Conservation (phyloP, 2,113 vertebrate species). For the Notothenia rossii region DNA sequence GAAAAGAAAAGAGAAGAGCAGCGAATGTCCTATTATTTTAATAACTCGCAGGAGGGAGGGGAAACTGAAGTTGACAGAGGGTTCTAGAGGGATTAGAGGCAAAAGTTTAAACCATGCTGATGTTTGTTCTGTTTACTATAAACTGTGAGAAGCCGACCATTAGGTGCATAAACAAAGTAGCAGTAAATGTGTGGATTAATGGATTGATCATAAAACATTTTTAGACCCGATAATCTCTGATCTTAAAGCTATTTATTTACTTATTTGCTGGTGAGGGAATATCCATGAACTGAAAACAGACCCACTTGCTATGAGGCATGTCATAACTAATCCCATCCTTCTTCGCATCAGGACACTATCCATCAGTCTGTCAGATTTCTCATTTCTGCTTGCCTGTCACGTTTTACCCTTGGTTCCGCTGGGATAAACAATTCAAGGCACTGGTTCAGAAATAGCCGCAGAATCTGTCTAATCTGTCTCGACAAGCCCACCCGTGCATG, state of each 20-base stretch:
- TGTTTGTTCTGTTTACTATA: too few species aligned
- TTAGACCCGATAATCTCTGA: too few species aligned
- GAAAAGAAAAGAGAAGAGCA: not conserved
- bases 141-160: too few species aligned
- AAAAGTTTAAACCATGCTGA: not conserved
- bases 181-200: too few species aligned
- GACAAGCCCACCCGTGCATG: conserved; percentile 18
- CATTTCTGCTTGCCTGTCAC: not conserved
- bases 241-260: too few species aligned
- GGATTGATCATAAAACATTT: too few species aligned
- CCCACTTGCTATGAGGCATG: too few species aligned
- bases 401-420: not conserved
- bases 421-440: conserved; percentile 29
- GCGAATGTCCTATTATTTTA: conserved; percentile 1
- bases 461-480: conserved; percentile 37
- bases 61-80: not conserved
- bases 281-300: too few species aligned
- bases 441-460: conserved; percentile 35
- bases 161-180: too few species aligned
- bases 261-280: too few species aligned
- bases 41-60: not conserved
- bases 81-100: conserved; percentile 1
- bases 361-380: not conserved
- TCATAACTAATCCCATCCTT: not conserved
- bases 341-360: not conserved